A percentile compares a stretch with the other conserved stretches of the same genome.
These are phyloP conservation scores for Murina feae DNA, from an alignment of 2,113 vertebrate genomes.

Conservation along the genomic window DNA sequence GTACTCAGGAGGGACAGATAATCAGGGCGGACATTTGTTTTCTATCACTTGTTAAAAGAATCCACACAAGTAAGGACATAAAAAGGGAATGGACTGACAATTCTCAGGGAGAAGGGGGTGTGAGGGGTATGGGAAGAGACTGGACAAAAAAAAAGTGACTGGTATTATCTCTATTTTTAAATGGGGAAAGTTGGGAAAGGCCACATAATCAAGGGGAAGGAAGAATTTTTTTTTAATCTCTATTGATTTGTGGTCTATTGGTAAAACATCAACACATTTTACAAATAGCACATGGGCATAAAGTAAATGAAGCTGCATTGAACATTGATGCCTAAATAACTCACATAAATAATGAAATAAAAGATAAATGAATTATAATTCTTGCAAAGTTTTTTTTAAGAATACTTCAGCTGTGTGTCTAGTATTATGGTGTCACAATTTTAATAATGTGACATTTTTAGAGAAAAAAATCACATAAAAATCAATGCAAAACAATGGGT, in stretches of 20 bases:
- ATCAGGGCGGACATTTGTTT: not conserved
- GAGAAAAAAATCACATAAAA: not conserved
- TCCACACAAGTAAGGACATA: too few species aligned
- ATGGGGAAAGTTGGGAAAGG: not conserved
- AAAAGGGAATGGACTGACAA: too few species aligned
- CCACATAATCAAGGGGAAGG: not conserved
- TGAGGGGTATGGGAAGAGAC: too few species aligned
- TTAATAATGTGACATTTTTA: not conserved
- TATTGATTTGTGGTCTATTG: constrained; percentile 8
- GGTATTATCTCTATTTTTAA: not conserved
- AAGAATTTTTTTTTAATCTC: not conserved
- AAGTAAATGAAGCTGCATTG: constrained; percentile 4
- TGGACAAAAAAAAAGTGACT: too few species aligned
- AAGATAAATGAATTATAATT: not conserved
- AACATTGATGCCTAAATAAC: constrained; percentile 9
- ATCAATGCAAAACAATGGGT: not conserved
- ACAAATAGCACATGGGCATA: not conserved
- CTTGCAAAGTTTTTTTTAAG: constrained; percentile 3
- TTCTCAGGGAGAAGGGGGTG: too few species aligned
- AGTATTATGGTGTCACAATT: constrained; percentile 26
- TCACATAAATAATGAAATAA: not conserved
- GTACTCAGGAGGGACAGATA: fast-evolving
- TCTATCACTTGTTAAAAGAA: not conserved
- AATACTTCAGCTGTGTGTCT: not conserved
- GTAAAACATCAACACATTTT: not conserved